These are phyloP conservation scores for Lichenostomus cassidix DNA, from an alignment of 2,113 vertebrate genomes.

Conservation along the genomic window DNA sequence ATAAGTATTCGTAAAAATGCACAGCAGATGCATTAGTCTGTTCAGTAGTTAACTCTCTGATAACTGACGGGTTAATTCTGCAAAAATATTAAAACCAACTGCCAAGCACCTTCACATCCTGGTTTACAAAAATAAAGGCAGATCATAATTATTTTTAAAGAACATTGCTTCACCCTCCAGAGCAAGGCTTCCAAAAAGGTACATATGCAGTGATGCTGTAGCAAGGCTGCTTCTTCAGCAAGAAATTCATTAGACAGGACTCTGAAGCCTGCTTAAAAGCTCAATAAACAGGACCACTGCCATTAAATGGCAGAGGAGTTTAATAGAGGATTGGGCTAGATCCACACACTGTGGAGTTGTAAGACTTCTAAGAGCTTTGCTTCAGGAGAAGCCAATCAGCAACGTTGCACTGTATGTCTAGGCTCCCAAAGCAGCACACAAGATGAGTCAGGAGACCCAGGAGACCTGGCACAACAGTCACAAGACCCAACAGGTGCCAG, in stretches of 20 bases:
- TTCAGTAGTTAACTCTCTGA: background rate
- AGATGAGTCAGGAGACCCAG: background rate
- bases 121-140: background rate
- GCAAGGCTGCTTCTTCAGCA: background rate
- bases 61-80: background rate
- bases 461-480: background rate
- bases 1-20: background rate
- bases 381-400: background rate
- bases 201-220: background rate
- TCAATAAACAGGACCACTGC: background rate
- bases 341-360: background rate
- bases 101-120: background rate
- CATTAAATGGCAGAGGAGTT: background rate
- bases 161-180: background rate
- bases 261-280: background rate
- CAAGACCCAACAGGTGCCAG: background rate
- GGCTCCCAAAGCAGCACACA: background rate
- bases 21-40: background rate
- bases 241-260: background rate
- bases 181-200: background rate
- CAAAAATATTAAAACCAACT: background rate
- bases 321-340: background rate
- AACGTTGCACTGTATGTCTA: fast-evolving
- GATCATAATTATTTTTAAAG: background rate
- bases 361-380: background rate